Percentiles rank a stretch among this genome's conserved stretches.
These are phyloP conservation scores for Ammospiza caudacuta DNA, from an alignment of 2,113 vertebrate genomes.

Conservation along the genomic window DNA sequence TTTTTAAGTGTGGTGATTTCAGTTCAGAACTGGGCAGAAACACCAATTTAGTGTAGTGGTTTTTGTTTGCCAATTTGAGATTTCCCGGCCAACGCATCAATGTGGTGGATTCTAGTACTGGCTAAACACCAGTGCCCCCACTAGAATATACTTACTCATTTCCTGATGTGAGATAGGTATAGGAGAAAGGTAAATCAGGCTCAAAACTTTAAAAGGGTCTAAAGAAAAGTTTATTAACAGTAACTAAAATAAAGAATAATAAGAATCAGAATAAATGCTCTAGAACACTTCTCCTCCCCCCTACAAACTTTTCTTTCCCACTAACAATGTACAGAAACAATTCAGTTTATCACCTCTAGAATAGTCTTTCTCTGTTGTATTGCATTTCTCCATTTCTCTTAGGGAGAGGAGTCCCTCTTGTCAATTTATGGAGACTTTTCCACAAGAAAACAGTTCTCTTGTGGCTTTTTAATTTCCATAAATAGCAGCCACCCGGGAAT, in stretches of 20 bases:
- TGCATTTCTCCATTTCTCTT: neutral
- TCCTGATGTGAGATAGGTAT: neutral
- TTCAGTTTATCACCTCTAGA: neutral
- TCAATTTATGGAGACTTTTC: neutral
- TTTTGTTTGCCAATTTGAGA: neutral
- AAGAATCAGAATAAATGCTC: neutral
- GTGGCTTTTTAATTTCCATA: neutral
- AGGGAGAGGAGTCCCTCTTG: neutral
- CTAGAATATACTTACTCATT: neutral
- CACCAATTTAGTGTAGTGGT: neutral
- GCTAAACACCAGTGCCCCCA: neutral
- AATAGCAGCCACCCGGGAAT: neutral
- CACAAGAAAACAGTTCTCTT: neutral
- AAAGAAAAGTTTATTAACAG: neutral
- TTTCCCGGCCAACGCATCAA: accelerated
- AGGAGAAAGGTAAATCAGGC: neutral
- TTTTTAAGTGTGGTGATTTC: neutral
- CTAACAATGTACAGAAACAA: neutral
- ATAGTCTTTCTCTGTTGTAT: neutral
- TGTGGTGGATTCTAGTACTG: neutral
- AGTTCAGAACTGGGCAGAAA: neutral
- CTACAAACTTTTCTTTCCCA: neutral
- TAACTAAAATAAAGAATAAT: neutral
- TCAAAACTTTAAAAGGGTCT: neutral
- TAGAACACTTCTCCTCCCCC: neutral